phyloP scores from a whole-genome alignment of 2,113 vertebrate genomes.

The Myxocyprinus asiaticus region DNA sequence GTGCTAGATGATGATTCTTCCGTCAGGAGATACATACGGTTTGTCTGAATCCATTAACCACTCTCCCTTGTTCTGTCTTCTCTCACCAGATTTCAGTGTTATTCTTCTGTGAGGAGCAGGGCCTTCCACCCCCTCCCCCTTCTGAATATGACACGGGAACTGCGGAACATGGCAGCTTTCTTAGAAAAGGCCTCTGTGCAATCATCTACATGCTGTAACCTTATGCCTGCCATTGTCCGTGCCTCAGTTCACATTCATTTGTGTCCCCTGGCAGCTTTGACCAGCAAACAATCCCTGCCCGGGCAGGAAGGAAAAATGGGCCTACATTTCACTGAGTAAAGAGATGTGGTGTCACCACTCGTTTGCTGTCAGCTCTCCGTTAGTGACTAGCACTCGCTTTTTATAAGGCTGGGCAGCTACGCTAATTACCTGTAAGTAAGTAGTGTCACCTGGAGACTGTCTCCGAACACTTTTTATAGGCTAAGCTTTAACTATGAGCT shows the following conservation, averaged over 20 bases:
- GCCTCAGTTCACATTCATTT: slow-evolving; percentile 76
- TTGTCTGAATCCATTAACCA: slow-evolving; percentile 56
- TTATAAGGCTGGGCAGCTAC: background rate
- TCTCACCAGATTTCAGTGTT: slow-evolving; percentile 49
- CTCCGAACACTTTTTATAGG: background rate
- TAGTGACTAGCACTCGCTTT: slow-evolving; percentile 48
- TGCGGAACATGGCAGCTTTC: slow-evolving; percentile 76
- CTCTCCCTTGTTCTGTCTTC: background rate
- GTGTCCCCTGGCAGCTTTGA: slow-evolving; percentile 75
- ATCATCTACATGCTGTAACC: slow-evolving; percentile 80
- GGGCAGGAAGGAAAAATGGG: slow-evolving; percentile 55
- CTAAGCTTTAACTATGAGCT: too few relatives aligned
- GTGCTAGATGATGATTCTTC: slow-evolving; percentile 34
- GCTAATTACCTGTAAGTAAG: slow-evolving; percentile 34
- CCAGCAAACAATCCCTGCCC: slow-evolving; percentile 70
- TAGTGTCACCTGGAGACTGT: slow-evolving; percentile 24
- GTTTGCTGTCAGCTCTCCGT: slow-evolving; percentile 70
- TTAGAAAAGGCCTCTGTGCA: slow-evolving; percentile 73
- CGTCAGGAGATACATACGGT: slow-evolving; percentile 48
- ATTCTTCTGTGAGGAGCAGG: slow-evolving; percentile 61
- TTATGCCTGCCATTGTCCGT: slow-evolving; percentile 77
- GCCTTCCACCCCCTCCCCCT: slow-evolving; percentile 61
- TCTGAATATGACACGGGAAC: slow-evolving; percentile 72
- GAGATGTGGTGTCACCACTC: slow-evolving; percentile 73
- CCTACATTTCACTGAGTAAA: slow-evolving; percentile 79